phyloP scores from a whole-genome alignment of 1,140 invertebrate species.

The Trypoxylus dichotomus region DNA sequence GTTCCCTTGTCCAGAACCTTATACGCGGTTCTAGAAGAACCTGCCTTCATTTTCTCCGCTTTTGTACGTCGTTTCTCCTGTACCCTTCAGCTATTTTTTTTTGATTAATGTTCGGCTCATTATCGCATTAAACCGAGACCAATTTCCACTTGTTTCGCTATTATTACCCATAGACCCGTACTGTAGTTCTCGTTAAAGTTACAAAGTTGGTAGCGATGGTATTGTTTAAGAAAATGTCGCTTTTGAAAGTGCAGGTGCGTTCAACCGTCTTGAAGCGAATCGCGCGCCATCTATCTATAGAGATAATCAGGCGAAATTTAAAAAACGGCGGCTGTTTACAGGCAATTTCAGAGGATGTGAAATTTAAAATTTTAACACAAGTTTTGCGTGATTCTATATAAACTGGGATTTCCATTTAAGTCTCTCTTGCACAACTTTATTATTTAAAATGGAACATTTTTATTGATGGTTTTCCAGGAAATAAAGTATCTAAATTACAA shows the following conservation, averaged over 20 bases:
- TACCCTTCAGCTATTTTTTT: neutral
- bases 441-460: too few relatives aligned
- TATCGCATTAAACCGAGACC: neutral
- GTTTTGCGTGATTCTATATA: too few relatives aligned
- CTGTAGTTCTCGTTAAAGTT: neutral
- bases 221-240: neutral
- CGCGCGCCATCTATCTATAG: neutral
- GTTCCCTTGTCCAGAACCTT: neutral
- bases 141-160: constrained; percentile 6
- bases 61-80: neutral
- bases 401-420: too few relatives aligned
- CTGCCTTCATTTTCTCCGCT: neutral
- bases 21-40: neutral
- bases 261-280: neutral
- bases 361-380: too few relatives aligned
- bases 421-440: too few relatives aligned
- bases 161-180: neutral
- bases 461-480: too few relatives aligned
- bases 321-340: neutral
- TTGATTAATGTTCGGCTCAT: neutral
- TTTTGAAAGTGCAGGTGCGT: neutral
- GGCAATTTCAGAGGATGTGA: too few relatives aligned
- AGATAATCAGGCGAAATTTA: neutral
- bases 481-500: too few relatives aligned
- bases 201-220: neutral